phyloP scores from a whole-genome alignment of 2,797 vertebrate genomes.

The Uromys caudimaculatus region DNA sequence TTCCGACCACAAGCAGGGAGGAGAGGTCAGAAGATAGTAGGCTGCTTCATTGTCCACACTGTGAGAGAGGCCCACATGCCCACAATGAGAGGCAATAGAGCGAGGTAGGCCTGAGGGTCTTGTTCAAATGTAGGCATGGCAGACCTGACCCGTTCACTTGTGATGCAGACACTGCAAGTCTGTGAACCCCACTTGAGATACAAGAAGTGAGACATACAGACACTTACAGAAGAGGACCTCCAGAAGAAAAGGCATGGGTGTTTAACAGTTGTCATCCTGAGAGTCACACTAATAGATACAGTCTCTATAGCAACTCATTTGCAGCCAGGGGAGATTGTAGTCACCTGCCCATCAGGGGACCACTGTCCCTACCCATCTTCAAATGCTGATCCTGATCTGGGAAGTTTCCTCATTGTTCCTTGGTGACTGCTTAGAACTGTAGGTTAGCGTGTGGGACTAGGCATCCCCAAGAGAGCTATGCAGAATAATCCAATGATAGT shows the following conservation, averaged over 20 bases:
- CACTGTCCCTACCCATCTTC: neutral
- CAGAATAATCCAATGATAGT: neutral
- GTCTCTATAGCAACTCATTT: neutral
- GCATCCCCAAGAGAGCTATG: neutral
- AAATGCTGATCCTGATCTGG: neutral
- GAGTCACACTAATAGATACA: fast-evolving
- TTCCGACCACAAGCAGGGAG: neutral
- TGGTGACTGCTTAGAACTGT: fast-evolving
- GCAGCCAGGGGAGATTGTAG: neutral
- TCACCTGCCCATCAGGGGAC: too few relatives aligned
- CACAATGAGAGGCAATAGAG: fast-evolving
- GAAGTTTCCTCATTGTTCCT: neutral
- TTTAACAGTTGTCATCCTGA: too few relatives aligned
- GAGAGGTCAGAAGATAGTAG: neutral
- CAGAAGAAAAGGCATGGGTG: fast-evolving
- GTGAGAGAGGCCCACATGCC: neutral
- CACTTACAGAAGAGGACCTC: neutral
- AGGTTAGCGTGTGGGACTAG: neutral
- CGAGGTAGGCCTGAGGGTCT: neutral
- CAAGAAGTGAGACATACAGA: neutral
- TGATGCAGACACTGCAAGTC: neutral
- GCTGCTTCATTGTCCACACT: neutral
- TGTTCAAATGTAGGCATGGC: neutral
- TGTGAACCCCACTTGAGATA: neutral
- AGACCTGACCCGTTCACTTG: neutral